Percentiles rank a stretch among this genome's conserved stretches.
Conservation (phyloP, 2,888 invertebrate genomes). For the Incurvaria masculella region DNA sequence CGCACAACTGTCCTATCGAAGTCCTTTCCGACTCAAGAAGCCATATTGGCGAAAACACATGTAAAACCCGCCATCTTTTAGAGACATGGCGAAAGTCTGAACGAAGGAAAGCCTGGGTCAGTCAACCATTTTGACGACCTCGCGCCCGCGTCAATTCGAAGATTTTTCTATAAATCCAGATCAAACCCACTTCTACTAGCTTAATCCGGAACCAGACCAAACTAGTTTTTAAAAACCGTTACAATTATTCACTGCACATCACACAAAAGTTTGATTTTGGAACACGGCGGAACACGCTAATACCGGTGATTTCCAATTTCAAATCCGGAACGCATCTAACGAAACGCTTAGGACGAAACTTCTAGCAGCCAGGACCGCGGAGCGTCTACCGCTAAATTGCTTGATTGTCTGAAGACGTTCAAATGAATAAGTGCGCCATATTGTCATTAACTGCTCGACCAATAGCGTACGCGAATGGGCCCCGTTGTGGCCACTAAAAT, state of each 20-base stretch:
- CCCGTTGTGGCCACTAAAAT: conserved; percentile 32
- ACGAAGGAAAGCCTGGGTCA: conserved; percentile 18
- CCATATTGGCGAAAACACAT: conserved; percentile 47
- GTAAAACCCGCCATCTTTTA: conserved; percentile 30
- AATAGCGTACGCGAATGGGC: conserved; percentile 30
- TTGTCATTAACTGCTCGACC: conserved; percentile 43
- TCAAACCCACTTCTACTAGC: no score
- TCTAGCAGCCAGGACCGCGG: background rate
- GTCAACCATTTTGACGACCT: conserved; percentile 32
- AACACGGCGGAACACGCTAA: no score
- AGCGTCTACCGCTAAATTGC: conserved; percentile 40
- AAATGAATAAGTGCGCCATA: conserved; percentile 43
- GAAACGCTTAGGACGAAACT: no score
- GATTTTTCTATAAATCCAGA: background rate
- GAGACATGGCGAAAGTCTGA: conserved; percentile 20
- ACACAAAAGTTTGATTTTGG: no score
- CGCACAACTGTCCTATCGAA: background rate
- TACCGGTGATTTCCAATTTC: no score
- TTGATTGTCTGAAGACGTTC: conserved; percentile 27
- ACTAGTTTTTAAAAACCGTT: no score
- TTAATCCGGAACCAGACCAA: no score
- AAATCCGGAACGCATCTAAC: no score
- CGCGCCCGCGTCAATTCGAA: conserved; percentile 13
- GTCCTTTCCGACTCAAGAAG: conserved; percentile 12
- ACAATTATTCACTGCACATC: no score